Evolutionary conservation across 2,113 vertebrate genomes (phyloP).

Genomic region (Nymphicus hollandicus): DNA sequence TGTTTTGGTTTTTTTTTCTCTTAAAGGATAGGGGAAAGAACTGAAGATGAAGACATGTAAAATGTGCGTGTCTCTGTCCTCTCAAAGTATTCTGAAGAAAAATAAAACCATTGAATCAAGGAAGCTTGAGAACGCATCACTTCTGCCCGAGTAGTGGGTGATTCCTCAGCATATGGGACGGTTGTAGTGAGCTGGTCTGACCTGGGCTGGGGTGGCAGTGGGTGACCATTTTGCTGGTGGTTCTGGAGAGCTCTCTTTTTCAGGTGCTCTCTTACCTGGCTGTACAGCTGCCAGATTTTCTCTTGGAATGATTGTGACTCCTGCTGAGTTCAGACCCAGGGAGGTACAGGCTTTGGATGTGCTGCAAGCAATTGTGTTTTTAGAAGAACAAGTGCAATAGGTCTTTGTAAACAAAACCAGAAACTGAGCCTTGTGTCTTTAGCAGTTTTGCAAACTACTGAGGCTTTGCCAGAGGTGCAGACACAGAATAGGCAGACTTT

Average conservation of each 20-base stretch:
- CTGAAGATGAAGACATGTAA: slow-evolving; percentile 2
- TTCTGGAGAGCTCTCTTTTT: background rate
- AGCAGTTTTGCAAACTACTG: background rate
- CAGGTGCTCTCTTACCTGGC: background rate
- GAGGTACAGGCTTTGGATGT: background rate
- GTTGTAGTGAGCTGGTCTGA: background rate
- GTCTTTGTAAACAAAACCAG: background rate
- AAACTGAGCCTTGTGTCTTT: background rate
- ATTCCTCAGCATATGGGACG: background rate
- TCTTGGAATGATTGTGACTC: background rate
- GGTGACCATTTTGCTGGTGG: background rate
- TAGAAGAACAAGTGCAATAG: background rate
- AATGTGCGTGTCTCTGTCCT: slow-evolving; percentile 39
- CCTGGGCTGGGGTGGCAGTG: background rate
- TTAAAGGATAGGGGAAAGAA: background rate
- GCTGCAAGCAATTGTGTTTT: background rate
- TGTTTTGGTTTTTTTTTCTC: background rate
- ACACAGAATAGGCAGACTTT: background rate
- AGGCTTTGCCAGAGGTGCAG: background rate
- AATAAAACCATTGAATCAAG: slow-evolving; percentile 52
- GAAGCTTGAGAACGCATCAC: background rate
- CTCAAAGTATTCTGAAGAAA: slow-evolving; percentile 49
- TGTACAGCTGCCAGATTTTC: background rate
- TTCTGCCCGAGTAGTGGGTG: background rate
- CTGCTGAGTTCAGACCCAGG: background rate